Evolutionary conservation across 2,888 invertebrate genomes (phyloP).

Genomic region (Teleogryllus oceanicus): DNA sequence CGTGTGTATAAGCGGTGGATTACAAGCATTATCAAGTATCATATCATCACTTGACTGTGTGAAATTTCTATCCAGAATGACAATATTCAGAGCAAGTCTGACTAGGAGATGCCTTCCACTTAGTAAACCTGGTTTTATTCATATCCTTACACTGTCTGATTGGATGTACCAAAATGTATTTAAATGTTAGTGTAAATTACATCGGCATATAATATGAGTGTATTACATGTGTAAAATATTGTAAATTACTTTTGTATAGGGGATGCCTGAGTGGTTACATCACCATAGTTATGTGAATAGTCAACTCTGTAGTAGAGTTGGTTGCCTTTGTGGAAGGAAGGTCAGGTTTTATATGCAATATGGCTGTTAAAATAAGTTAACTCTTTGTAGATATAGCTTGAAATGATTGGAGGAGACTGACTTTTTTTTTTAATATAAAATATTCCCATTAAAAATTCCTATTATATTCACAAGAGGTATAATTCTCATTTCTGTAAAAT

Average conservation of each 20-base stretch:
- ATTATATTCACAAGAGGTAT: too few species aligned
- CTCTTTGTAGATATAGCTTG: not conserved
- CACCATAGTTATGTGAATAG: too few species aligned
- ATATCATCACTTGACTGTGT: constrained; percentile 4
- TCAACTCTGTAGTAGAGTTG: not conserved
- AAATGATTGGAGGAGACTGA: not conserved
- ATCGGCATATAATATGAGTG: not conserved
- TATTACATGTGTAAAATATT: constrained; percentile 1
- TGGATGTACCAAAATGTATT: not conserved
- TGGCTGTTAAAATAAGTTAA: not conserved
- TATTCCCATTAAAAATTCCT: too few species aligned
- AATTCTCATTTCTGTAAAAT: too few species aligned
- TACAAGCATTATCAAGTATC: not conserved
- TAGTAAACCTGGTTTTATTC: not conserved
- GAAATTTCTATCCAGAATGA: not conserved
- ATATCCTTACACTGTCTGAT: not conserved
- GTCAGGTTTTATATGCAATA: constrained; percentile 18
- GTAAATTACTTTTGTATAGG: constrained; percentile 4
- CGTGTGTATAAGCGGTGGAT: too few species aligned
- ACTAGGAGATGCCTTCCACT: not conserved
- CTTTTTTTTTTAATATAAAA: not conserved
- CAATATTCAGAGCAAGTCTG: constrained; percentile 18
- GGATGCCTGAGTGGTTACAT: not conserved
- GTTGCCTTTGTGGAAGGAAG: not conserved
- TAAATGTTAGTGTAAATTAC: constrained; percentile 6